These are phyloP conservation scores for Malurus cyaneus DNA, from an alignment of 2,113 vertebrate species.

Conservation along the genomic window DNA sequence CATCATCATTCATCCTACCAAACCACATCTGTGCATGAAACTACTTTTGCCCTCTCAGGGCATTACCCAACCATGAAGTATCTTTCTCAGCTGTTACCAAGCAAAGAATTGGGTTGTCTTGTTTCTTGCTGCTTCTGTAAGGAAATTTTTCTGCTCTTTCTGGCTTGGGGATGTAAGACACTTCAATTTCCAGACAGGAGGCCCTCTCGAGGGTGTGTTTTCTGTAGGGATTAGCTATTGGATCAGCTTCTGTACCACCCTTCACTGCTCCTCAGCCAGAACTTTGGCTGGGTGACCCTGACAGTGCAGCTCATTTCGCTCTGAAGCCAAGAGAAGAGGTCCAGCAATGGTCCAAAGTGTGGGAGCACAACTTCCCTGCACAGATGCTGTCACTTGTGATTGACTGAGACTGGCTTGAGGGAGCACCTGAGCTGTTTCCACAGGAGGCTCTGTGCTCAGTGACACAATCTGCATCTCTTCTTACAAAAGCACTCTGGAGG, in stretches of 20 bases:
- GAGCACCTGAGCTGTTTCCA: neutral
- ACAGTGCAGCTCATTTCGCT: neutral
- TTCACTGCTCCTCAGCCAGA: neutral
- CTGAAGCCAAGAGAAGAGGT: neutral
- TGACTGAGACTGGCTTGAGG: neutral
- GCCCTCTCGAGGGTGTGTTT: neutral
- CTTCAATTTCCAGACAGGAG: neutral
- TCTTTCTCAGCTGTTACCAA: neutral
- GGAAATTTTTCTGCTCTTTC: neutral
- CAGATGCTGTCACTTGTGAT: fast-evolving
- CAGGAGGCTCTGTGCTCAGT: neutral
- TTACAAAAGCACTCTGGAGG: neutral
- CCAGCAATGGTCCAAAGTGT: neutral
- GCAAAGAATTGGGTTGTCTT: neutral
- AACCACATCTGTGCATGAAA: neutral
- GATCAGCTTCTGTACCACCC: neutral
- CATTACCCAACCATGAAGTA: neutral
- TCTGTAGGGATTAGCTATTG: neutral
- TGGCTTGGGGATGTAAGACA: fast-evolving
- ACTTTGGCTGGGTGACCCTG: neutral
- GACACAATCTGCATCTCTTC: neutral
- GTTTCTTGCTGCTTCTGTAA: neutral
- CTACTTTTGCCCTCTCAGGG: neutral
- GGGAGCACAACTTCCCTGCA: neutral
- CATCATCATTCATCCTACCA: neutral